A percentile compares a stretch with the other conserved stretches of the same genome.
These are phyloP conservation scores for Macrophya annulata DNA, from an alignment of 2,888 invertebrate genomes.

Conservation along the genomic window DNA sequence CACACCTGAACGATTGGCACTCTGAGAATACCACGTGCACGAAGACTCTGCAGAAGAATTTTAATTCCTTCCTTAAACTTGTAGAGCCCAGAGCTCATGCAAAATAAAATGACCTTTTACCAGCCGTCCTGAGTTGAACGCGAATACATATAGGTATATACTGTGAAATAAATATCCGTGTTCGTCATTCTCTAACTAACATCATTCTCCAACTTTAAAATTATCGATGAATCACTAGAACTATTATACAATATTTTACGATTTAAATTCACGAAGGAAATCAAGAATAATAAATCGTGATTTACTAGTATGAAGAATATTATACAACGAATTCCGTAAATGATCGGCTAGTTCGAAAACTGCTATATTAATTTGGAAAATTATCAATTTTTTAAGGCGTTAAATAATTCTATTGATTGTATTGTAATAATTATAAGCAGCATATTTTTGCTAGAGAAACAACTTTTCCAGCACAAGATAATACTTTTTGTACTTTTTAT, in stretches of 20 bases:
- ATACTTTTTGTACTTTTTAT: background rate
- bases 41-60: constrained; percentile 15
- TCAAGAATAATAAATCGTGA: background rate
- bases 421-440: no score
- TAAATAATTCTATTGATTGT: no score
- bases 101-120: constrained; percentile 32
- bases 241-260: constrained; percentile 27
- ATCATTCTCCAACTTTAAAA: background rate
- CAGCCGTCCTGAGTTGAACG: background rate
- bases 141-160: background rate
- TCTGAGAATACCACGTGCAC: background rate
- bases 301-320: background rate
- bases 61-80: constrained; percentile 20
- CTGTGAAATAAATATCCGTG: constrained; percentile 25
- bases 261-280: background rate
- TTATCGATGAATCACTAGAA: constrained; percentile 21
- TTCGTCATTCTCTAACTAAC: constrained; percentile 30
- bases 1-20: constrained; percentile 31
- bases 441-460: no score
- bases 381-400: background rate
- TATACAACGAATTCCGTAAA: background rate
- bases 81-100: background rate
- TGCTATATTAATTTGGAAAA: background rate
- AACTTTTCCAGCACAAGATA: background rate
- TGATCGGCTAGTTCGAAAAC: background rate